phyloP scores from a whole-genome alignment of 1,140 invertebrate genomes.

The Thaumatotibia leucotreta region DNA sequence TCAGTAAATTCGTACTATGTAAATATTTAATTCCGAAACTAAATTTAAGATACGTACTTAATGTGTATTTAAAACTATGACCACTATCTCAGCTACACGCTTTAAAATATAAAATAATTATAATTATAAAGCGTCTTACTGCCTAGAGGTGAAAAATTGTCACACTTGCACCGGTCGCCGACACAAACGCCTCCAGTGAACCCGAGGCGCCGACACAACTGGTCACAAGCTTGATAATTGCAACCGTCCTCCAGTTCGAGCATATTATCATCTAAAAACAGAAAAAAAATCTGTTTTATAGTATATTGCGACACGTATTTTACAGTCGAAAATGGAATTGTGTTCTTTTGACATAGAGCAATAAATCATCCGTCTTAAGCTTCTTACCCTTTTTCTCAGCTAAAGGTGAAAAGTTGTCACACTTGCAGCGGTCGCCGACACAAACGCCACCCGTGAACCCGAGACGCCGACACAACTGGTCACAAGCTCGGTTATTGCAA shows the following conservation, averaged over 20 bases:
- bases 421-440: conserved; percentile 30
- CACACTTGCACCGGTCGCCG: conserved; percentile 31
- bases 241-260: conserved; percentile 17
- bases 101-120: too few relatives aligned
- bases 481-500: too few relatives aligned
- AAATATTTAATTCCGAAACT: too few relatives aligned
- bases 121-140: not conserved
- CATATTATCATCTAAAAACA: not conserved
- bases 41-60: too few relatives aligned
- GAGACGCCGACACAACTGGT: conserved; percentile 28
- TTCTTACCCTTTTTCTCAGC: too few relatives aligned
- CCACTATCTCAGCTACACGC: too few relatives aligned
- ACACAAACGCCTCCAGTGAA: conserved; percentile 35
- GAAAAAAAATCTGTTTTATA: not conserved
- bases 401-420: conserved; percentile 17
- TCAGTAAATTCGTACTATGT: too few relatives aligned
- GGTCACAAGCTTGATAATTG: conserved; percentile 21
- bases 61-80: too few relatives aligned
- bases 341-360: too few relatives aligned
- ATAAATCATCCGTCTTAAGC: too few relatives aligned
- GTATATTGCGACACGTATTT: not conserved
- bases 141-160: not conserved
- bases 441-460: conserved; percentile 35
- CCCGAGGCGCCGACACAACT: conserved; percentile 29
- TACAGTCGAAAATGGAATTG: too few relatives aligned